Percentiles rank a stretch among this genome's conserved stretches.
phyloP scores from a whole-genome alignment of 1,140 invertebrate genomes.

The Drosophila lini region DNA sequence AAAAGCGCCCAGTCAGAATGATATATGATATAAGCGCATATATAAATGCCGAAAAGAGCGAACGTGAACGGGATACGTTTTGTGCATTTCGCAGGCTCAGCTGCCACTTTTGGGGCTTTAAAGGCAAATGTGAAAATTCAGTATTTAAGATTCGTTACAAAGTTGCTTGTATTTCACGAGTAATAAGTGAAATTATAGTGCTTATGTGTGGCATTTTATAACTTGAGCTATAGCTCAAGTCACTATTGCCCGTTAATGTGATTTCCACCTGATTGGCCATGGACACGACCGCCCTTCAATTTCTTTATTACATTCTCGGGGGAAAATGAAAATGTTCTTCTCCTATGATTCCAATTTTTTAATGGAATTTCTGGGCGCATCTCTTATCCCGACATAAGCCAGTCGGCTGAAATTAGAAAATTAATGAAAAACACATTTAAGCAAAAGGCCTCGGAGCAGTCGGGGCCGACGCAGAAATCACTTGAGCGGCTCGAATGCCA shows the following conservation, averaged over 20 bases:
- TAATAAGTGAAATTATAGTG: background rate
- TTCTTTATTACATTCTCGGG: constrained; percentile 17
- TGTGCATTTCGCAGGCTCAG: constrained; percentile 14
- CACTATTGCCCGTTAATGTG: background rate
- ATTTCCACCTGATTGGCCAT: constrained; percentile 20
- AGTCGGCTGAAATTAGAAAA: constrained; percentile 73
- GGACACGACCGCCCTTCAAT: constrained; percentile 4
- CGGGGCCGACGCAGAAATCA: constrained; percentile 59
- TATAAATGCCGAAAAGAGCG: constrained; percentile 1
- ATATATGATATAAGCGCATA: constrained; percentile 27
- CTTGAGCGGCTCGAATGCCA: constrained; percentile 57
- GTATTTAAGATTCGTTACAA: constrained; percentile 9
- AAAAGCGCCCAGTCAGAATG: constrained; percentile 32
- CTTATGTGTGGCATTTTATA: background rate
- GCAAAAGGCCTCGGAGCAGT: constrained; percentile 34
- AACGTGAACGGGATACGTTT: constrained; percentile 2
- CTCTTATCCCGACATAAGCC: constrained; percentile 57
- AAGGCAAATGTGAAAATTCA: background rate
- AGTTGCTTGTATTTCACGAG: background rate
- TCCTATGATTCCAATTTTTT: constrained; percentile 48
- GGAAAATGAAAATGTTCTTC: constrained; percentile 20
- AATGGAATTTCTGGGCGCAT: constrained; percentile 54
- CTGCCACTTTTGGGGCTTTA: constrained; percentile 39
- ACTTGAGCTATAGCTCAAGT: no score
- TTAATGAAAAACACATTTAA: constrained; percentile 69